phyloP scores from a whole-genome alignment of 2,797 vertebrate genomes.

The Novumbra hubbsi region DNA sequence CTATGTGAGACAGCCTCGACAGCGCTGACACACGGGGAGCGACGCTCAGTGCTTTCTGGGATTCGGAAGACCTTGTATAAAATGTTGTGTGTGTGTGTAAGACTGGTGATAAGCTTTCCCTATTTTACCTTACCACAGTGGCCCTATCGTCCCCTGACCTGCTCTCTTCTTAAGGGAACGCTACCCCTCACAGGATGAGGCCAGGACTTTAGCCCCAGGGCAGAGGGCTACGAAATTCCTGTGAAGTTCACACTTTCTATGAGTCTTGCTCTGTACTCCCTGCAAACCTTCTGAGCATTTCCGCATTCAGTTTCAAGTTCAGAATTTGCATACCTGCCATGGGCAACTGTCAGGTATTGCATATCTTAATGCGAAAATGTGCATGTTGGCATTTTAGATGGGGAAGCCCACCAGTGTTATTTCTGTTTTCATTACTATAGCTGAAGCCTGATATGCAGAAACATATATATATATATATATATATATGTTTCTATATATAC shows the following conservation, averaged over 20 bases:
- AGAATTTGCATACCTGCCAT: too few species aligned
- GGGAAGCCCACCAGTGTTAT: neutral
- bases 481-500: too few species aligned
- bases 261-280: neutral
- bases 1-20: conserved; percentile 19
- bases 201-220: neutral
- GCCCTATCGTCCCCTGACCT: neutral
- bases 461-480: too few species aligned
- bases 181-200: neutral
- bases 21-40: neutral
- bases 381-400: neutral
- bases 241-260: neutral
- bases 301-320: neutral
- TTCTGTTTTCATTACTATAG: neutral
- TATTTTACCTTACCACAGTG: neutral
- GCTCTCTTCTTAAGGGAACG: neutral
- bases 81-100: neutral
- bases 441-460: too few species aligned
- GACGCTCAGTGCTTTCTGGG: neutral
- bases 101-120: neutral
- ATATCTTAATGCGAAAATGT: neutral
- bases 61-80: neutral
- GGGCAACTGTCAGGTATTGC: neutral
- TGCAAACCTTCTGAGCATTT: too few species aligned
- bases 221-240: neutral